Conservation (phyloP, 1,140 invertebrate genomes). For the Varroa destructor region DNA sequence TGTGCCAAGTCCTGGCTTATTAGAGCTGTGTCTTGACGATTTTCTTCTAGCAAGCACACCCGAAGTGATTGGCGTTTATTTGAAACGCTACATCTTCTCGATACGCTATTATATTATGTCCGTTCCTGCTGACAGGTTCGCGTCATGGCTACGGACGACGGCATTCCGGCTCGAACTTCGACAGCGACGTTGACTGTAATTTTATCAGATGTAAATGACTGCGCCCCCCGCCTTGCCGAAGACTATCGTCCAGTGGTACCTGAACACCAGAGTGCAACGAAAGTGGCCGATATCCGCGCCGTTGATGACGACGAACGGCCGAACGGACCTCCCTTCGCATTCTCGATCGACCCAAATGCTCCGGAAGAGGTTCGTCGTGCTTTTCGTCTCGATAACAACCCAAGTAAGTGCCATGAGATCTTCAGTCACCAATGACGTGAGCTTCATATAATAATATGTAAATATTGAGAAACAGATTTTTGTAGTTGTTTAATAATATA, state of each 20-base stretch:
- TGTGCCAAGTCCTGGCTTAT: too few relatives aligned
- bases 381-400: constrained; percentile 49
- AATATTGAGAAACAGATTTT: not conserved
- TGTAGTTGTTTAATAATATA: too few relatives aligned
- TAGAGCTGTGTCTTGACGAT: too few relatives aligned
- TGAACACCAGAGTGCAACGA: constrained; percentile 35
- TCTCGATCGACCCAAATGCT: constrained; percentile 53
- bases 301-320: constrained; percentile 50
- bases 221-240: constrained; percentile 39
- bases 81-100: too few relatives aligned
- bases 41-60: too few relatives aligned
- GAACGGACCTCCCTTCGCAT: constrained; percentile 68
- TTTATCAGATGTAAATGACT: constrained; percentile 41
- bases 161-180: constrained; percentile 39
- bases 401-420: constrained; percentile 26
- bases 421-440: not conserved
- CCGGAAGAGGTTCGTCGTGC: constrained; percentile 53
- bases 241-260: constrained; percentile 37
- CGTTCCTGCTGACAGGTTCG: not conserved
- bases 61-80: too few relatives aligned
- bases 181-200: constrained; percentile 39
- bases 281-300: constrained; percentile 31
- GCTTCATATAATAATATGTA: constrained; percentile 2
- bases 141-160: constrained; percentile 37
- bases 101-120: too few relatives aligned